Evolutionary conservation across 2,797 vertebrate genomes (phyloP), one percentile per base, ranked within the genome.

Genomic region (Hylomyscus alleni): DNA sequence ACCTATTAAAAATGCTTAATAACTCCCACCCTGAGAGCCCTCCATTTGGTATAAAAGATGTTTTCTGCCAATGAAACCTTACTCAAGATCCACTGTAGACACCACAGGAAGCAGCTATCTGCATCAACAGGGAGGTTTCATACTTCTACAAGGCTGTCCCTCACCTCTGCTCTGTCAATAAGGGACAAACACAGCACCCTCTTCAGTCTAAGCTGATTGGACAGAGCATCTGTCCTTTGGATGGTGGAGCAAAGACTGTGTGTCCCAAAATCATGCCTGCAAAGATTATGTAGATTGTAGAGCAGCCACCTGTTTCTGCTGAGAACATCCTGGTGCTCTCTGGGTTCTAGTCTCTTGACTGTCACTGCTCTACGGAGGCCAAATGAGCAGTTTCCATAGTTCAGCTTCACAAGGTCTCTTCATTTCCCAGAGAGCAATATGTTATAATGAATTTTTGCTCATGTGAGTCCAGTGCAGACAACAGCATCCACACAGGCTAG

Each of bases 21-120:
- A 77, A 86, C 83, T 85, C 47, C 88, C 9, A 9, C 95, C 54
- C n/a, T 47, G 81, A 96, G 82, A 78, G 31, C 84, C 93, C 24
- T 76, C 75, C 95, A 81, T 90, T 95, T 40, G 52, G 9, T 76
- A 26, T 94, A 95, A 95, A 96, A 97, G 77, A 17, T 34, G 6
- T 83, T 98, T 95, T 84, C 60, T 92, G 87, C 91, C 97, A 94
- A 94, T 91, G n/a, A 0, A 37, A 60, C n/a, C 91, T 97, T 84
- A 95, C 19, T 93, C 89, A 37, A 93, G 88, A 60, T 84, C 93
- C 81, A 81, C 14, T 83, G 87, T 14, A 44, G 81, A 75, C 31
- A 13, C 77, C 60, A 47, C 29, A 73, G 93, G 97, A 91, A 97
- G 62, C 1, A 65, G 86, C 62, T 67, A 69, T 78, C 85, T 96